These are phyloP conservation scores for Erithacus rubecula DNA, from an alignment of 2,797 vertebrate species.

Conservation along the genomic window DNA sequence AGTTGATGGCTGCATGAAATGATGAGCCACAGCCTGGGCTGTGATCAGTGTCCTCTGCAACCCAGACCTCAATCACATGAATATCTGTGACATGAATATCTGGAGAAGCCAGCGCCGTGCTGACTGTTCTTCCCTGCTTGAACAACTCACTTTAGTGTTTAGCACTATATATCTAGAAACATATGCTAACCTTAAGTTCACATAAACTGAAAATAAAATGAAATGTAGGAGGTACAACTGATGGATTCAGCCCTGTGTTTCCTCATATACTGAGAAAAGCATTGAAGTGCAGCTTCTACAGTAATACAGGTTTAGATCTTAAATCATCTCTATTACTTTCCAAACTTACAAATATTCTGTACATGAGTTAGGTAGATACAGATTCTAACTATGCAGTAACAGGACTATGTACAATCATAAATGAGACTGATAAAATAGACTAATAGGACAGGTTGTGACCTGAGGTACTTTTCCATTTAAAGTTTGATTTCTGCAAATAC, in stretches of 20 bases:
- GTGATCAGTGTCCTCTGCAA: not conserved
- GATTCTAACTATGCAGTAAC: not conserved
- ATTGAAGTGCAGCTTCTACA: not conserved
- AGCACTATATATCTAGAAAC: not conserved
- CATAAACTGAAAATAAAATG: not conserved
- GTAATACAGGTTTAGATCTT: not conserved
- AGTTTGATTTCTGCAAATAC: not conserved
- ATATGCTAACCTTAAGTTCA: not conserved
- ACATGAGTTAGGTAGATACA: not conserved
- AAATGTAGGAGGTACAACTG: not conserved
- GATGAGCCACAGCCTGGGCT: not conserved
- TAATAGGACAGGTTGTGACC: not conserved
- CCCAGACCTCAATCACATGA: not conserved
- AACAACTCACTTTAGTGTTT: not conserved
- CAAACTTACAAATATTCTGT: not conserved
- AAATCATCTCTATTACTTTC: not conserved
- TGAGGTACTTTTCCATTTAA: not conserved
- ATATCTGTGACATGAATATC: not conserved
- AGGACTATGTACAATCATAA: not conserved
- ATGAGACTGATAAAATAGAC: not conserved
- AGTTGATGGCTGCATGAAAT: not conserved
- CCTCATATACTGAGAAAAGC: not conserved
- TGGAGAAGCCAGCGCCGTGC: not conserved
- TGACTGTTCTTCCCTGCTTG: not conserved
- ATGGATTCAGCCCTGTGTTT: not conserved